A percentile compares a stretch with the other conserved stretches of the same genome.
phyloP scores from a whole-genome alignment of 2,113 vertebrate genomes.

The Sigmodon hispidus region DNA sequence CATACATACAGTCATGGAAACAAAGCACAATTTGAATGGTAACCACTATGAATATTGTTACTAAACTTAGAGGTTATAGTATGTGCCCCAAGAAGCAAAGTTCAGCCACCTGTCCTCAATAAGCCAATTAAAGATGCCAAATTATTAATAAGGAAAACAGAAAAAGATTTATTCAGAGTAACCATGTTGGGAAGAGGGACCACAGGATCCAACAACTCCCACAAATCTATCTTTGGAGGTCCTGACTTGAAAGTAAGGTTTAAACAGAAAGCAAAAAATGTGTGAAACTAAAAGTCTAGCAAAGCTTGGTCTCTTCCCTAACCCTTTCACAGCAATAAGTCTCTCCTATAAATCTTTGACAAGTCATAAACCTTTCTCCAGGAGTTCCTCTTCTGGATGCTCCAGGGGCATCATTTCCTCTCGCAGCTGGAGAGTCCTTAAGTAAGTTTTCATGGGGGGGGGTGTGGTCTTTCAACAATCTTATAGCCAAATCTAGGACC shows the following conservation, averaged over 20 bases:
- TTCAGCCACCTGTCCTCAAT: not conserved
- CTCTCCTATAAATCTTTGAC: not conserved
- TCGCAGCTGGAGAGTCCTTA: not conserved
- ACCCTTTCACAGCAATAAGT: not conserved
- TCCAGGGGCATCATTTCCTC: not conserved
- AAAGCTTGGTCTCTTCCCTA: not conserved
- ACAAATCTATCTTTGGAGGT: not conserved
- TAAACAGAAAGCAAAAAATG: not conserved
- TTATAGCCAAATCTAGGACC: not conserved
- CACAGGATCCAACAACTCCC: not conserved
- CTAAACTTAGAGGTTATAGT: not conserved
- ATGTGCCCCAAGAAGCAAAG: not conserved
- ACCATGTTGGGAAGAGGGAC: not conserved
- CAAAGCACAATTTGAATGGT: not conserved
- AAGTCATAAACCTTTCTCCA: not conserved
- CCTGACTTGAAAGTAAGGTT: not conserved
- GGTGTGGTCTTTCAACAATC: not conserved
- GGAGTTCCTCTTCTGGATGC: not conserved
- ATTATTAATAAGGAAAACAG: not conserved
- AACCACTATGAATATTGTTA: not conserved
- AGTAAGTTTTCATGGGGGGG: not conserved
- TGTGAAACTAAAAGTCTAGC: not conserved
- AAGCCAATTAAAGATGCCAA: not conserved
- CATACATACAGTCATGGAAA: not conserved
- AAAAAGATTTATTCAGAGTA: not conserved